Evolutionary conservation across 2,888 invertebrate species (phyloP).

Genomic region (Phlogophora meticulosa): DNA sequence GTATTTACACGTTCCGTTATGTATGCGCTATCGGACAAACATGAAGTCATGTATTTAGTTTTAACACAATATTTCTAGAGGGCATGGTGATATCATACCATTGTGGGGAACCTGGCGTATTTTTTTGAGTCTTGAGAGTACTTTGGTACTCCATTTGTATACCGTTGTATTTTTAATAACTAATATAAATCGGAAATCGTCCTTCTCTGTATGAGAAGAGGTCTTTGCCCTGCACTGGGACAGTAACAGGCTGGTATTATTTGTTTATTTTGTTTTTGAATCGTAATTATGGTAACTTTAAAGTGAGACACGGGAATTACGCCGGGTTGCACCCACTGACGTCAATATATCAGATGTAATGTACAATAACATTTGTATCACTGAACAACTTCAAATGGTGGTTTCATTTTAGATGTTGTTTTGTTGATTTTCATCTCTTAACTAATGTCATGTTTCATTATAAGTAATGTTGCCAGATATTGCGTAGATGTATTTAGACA

Average conservation of each 20-base stretch:
- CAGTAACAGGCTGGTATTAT: too few species aligned
- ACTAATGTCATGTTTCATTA: slow-evolving; percentile 60
- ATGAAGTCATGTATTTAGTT: slow-evolving; percentile 30
- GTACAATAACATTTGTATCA: slow-evolving; percentile 32
- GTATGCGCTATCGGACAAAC: slow-evolving; percentile 26
- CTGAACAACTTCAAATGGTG: slow-evolving; percentile 25
- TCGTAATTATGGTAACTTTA: too few species aligned
- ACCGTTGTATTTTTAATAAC: too few species aligned
- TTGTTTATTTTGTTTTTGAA: too few species aligned
- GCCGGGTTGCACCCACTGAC: neutral
- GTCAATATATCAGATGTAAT: slow-evolving; percentile 23
- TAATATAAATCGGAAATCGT: too few species aligned
- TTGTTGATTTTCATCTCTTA: slow-evolving; percentile 47
- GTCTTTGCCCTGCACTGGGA: too few species aligned
- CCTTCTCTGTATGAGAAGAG: too few species aligned
- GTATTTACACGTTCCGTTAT: slow-evolving; percentile 17
- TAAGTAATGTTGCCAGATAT: slow-evolving; percentile 54
- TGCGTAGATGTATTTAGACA: too few species aligned
- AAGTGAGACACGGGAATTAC: too few species aligned
- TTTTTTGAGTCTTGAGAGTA: too few species aligned
- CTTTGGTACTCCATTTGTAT: too few species aligned
- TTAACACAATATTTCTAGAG: slow-evolving; percentile 31
- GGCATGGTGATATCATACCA: slow-evolving; percentile 52
- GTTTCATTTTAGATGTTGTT: slow-evolving; percentile 36
- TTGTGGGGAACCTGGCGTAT: slow-evolving; percentile 7